A percentile compares a stretch with the other conserved stretches of the same genome.
phyloP scores from a whole-genome alignment of 2,888 invertebrate genomes.

The Carabus problematicus region DNA sequence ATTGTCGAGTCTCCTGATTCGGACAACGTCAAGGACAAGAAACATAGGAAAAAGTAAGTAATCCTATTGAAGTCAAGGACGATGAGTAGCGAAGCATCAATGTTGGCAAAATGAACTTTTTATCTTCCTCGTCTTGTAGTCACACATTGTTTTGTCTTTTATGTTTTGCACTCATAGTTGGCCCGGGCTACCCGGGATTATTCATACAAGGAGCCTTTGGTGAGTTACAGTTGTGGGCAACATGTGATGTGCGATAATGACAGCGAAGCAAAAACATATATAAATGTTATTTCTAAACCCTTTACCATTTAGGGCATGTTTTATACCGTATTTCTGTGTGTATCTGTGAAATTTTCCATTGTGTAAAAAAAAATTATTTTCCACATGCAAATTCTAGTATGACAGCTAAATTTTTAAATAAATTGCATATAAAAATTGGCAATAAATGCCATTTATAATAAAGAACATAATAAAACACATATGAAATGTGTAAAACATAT shows the following conservation, averaged over 20 bases:
- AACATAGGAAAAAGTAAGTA: constrained; percentile 61
- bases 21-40: constrained; percentile 54
- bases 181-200: constrained; percentile 34
- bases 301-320: too few relatives aligned
- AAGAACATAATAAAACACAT: not conserved
- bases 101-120: not conserved
- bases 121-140: not conserved
- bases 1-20: constrained; percentile 52
- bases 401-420: not conserved
- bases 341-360: too few relatives aligned
- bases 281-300: too few relatives aligned
- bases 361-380: too few relatives aligned
- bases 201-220: constrained; percentile 32
- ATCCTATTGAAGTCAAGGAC: not conserved
- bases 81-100: not conserved
- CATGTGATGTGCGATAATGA: too few relatives aligned
- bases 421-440: not conserved
- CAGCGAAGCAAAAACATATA: too few relatives aligned
- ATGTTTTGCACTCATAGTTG: constrained; percentile 37
- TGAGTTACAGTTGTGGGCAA: constrained; percentile 18
- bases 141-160: not conserved
- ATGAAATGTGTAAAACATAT: not conserved
- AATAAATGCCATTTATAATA: not conserved
- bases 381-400: too few relatives aligned
- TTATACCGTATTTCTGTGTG: too few relatives aligned